phyloP scores from a whole-genome alignment of 2,797 vertebrate genomes.

The Rhyacichthys aspro region DNA sequence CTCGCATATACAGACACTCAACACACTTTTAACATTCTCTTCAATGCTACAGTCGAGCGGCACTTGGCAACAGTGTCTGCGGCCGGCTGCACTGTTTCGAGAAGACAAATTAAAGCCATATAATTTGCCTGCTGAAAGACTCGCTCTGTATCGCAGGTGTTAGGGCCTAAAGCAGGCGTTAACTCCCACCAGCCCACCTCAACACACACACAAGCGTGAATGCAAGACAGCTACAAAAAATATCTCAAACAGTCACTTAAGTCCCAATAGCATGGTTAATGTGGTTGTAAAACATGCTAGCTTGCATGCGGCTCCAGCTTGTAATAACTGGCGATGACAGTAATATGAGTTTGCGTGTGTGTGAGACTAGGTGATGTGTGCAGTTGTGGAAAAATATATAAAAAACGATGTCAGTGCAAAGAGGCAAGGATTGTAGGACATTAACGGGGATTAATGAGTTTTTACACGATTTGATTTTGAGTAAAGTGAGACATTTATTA shows the following conservation, averaged over 20 bases:
- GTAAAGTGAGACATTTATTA: background rate
- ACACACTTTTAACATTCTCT: conserved; percentile 76
- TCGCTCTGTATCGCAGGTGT: conserved; percentile 74
- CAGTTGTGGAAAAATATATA: conserved; percentile 23
- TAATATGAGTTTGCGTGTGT: conserved; percentile 41
- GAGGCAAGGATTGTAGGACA: background rate
- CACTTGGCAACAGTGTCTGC: conserved; percentile 62
- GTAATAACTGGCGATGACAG: conserved; percentile 75
- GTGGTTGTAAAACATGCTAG: conserved; percentile 74
- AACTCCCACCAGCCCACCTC: conserved; percentile 49
- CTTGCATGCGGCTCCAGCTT: conserved; percentile 25
- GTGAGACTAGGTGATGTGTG: conserved; percentile 1
- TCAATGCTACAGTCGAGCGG: conserved; percentile 58
- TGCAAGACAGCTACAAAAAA: conserved; percentile 57
- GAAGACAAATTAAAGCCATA: conserved; percentile 76
- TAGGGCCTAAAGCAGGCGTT: conserved; percentile 52
- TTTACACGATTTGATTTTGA: background rate
- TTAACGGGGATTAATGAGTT: conserved; percentile 14
- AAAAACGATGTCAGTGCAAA: background rate
- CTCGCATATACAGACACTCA: conserved; percentile 78
- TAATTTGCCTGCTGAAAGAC: conserved; percentile 76
- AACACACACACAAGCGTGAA: conserved; percentile 17
- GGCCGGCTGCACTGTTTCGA: conserved; percentile 65
- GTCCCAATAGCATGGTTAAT: conserved; percentile 65
- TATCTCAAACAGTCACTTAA: conserved; percentile 77